These are phyloP conservation scores for Drosophila bocqueti DNA, from an alignment of 1,140 invertebrate genomes.

Conservation along the genomic window DNA sequence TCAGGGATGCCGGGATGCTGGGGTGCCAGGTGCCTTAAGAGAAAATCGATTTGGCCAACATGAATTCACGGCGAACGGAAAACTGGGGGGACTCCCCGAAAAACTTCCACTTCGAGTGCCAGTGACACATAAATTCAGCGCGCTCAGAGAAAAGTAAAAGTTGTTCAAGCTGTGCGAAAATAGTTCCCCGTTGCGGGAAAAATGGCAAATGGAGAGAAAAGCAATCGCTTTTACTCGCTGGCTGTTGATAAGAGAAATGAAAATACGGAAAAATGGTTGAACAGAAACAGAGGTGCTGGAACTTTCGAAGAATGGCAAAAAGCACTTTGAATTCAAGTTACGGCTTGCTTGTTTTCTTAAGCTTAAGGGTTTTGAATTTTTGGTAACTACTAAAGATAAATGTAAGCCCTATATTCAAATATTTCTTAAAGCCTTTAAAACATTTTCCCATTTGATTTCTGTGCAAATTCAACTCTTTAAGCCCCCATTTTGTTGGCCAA, in stretches of 20 bases:
- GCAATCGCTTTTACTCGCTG: slow-evolving; percentile 29
- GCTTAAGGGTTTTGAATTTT: not conserved
- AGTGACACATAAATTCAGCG: slow-evolving; percentile 56
- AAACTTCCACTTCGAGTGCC: slow-evolving; percentile 46
- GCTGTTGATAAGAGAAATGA: slow-evolving; percentile 19
- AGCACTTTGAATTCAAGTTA: slow-evolving; percentile 1
- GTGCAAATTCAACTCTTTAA: slow-evolving; percentile 55
- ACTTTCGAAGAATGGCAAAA: slow-evolving; percentile 1
- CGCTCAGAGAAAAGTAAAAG: slow-evolving; percentile 51
- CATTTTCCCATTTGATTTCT: not conserved
- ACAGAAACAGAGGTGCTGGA: not conserved
- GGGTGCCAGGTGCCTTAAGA: slow-evolving; percentile 24
- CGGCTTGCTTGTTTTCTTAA: not conserved
- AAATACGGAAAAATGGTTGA: not conserved
- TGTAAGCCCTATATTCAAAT: not conserved
- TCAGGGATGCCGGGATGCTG: not conserved
- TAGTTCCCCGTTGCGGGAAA: slow-evolving; percentile 29
- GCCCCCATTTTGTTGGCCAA: slow-evolving; percentile 22
- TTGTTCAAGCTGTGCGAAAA: slow-evolving; percentile 41
- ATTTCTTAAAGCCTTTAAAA: not conserved
- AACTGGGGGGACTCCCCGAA: not conserved
- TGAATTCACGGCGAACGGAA: not conserved
- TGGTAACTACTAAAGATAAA: not conserved
- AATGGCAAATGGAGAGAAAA: slow-evolving; percentile 27
- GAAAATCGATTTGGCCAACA: slow-evolving; percentile 49